phyloP scores from a whole-genome alignment of 1,140 invertebrate genomes.

The Heliconius nattereri region DNA sequence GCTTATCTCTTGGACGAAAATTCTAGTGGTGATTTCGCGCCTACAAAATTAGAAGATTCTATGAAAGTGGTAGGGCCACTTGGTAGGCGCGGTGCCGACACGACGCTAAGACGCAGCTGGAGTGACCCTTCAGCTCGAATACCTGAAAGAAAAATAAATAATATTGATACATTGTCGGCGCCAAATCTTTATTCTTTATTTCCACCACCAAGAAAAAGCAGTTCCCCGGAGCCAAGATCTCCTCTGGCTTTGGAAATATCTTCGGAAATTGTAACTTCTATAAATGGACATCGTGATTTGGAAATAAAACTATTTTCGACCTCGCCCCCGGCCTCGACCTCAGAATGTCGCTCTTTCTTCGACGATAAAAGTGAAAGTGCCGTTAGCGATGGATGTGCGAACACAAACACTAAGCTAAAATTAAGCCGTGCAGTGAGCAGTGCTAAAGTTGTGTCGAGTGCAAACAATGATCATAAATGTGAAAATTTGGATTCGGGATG shows the following conservation, averaged over 20 bases:
- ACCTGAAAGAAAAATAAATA: conserved; percentile 62
- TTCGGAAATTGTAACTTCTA: conserved; percentile 89
- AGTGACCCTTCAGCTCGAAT: conserved; percentile 82
- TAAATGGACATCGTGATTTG: conserved; percentile 88
- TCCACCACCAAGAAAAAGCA: conserved; percentile 79
- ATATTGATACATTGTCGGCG: conserved; percentile 66
- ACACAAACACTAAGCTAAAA: conserved; percentile 61
- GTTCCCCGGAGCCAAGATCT: conserved; percentile 69
- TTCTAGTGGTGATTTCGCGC: conserved; percentile 74
- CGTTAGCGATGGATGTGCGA: conserved; percentile 66
- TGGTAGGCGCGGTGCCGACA: conserved; percentile 67
- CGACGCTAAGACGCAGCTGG: conserved; percentile 83
- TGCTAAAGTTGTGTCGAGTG: conserved; percentile 63
- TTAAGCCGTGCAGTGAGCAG: conserved; percentile 71
- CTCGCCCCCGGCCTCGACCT: conserved; percentile 75
- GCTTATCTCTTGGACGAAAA: conserved; percentile 71
- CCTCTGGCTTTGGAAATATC: conserved; percentile 84
- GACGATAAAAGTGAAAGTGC: conserved; percentile 76
- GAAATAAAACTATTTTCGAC: conserved; percentile 89
- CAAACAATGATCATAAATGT: conserved; percentile 62
- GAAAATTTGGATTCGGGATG: conserved; percentile 65
- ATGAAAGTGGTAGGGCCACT: conserved; percentile 76
- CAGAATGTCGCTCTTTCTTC: conserved; percentile 73
- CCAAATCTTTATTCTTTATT: conserved; percentile 78
- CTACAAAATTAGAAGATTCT: conserved; percentile 74